phyloP scores from a whole-genome alignment of 2,888 invertebrate species.

The Sinelater perroti region DNA sequence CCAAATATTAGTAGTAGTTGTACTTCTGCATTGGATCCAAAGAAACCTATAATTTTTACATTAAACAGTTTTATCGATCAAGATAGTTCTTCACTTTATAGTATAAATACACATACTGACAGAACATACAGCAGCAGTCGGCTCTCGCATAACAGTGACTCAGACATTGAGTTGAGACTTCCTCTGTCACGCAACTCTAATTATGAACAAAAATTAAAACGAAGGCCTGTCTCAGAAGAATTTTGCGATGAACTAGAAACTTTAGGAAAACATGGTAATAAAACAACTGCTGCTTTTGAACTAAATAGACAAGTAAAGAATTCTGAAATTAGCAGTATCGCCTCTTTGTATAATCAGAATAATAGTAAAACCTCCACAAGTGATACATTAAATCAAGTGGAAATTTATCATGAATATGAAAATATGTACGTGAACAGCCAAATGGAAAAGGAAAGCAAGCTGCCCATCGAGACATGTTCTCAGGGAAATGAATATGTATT shows the following conservation, averaged over 20 bases:
- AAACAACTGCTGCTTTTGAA: conserved; percentile 66
- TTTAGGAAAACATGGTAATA: conserved; percentile 65
- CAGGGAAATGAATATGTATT: not conserved
- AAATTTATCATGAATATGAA: conserved; percentile 53
- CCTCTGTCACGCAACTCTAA: conserved; percentile 47
- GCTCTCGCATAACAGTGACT: conserved; percentile 60
- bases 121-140: conserved; percentile 43
- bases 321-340: conserved; percentile 1
- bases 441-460: conserved; percentile 25
- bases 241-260: conserved; percentile 75
- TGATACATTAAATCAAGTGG: conserved; percentile 3
- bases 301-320: conserved; percentile 62
- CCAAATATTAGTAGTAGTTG: not conserved
- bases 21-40: not conserved
- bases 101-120: conserved; percentile 46
- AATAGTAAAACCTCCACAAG: not conserved
- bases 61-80: conserved; percentile 36
- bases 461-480: not conserved
- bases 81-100: conserved; percentile 48
- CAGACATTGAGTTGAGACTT: conserved; percentile 53
- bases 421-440: conserved; percentile 50
- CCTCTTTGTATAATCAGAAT: conserved; percentile 1
- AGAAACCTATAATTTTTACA: not conserved
- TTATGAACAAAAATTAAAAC: conserved; percentile 62
- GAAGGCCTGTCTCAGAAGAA: conserved; percentile 79